Conservation (phyloP, 2,113 vertebrate genomes). For the Spea multiplicata region DNA sequence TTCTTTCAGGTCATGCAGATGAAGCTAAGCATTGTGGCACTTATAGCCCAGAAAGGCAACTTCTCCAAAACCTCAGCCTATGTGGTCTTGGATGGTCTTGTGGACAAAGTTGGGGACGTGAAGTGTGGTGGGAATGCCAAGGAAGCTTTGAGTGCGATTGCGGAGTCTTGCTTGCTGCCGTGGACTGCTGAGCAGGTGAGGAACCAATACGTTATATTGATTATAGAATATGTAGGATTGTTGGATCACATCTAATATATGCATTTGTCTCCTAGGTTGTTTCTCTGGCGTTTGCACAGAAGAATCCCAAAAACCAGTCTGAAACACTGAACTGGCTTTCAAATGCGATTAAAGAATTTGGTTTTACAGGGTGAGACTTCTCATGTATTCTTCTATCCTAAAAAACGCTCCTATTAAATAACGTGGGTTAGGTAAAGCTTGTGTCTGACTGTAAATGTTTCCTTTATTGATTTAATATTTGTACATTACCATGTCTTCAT, state of each 20-base stretch:
- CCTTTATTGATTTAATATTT: too few species aligned
- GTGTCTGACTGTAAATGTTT: too few species aligned
- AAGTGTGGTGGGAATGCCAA: conserved; percentile 95
- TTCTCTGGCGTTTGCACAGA: conserved; percentile 89
- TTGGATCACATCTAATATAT: background rate
- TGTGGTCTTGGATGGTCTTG: conserved; percentile 87
- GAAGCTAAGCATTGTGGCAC: conserved; percentile 88
- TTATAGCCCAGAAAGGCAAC: conserved; percentile 86
- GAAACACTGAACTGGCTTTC: conserved; percentile 94
- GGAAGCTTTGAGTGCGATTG: conserved; percentile 88
- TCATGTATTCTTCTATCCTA: background rate
- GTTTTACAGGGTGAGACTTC: conserved; percentile 85
- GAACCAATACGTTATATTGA: background rate
- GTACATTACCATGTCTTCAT: too few species aligned
- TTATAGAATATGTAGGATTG: background rate
- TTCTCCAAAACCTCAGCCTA: conserved; percentile 93
- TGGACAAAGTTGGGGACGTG: conserved; percentile 93
- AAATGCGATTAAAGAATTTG: conserved; percentile 97
- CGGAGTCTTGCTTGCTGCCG: conserved; percentile 81
- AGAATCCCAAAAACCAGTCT: conserved; percentile 98
- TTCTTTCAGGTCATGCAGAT: conserved; percentile 91
- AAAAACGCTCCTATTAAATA: too few species aligned
- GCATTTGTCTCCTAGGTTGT: conserved; percentile 72
- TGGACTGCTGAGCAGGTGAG: conserved; percentile 97
- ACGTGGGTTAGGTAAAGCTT: too few species aligned